Conservation (phyloP, 2,888 invertebrate genomes). For the Parelbella ahira region DNA sequence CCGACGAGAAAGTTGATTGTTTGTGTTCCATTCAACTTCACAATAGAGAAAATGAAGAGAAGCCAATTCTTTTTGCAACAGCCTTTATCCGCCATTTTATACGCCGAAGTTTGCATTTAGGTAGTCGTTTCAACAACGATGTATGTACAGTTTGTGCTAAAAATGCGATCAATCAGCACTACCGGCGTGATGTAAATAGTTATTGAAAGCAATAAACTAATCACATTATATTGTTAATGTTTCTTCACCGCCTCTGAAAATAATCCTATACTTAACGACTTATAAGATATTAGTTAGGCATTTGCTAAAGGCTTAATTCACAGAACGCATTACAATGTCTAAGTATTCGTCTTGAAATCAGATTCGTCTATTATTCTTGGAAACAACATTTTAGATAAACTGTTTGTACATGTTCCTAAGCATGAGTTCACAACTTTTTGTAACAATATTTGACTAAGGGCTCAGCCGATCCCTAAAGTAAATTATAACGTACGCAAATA, state of each 20-base stretch:
- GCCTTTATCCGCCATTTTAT: slow-evolving; percentile 68
- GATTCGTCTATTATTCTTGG: slow-evolving; percentile 49
- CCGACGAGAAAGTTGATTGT: slow-evolving; percentile 71
- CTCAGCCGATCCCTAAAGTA: slow-evolving; percentile 31
- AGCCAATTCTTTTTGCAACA: slow-evolving; percentile 69
- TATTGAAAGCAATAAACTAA: too few relatives aligned
- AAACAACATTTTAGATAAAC: slow-evolving; percentile 56
- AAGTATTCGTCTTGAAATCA: slow-evolving; percentile 68
- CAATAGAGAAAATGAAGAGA: slow-evolving; percentile 76
- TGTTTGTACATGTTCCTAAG: slow-evolving; percentile 46
- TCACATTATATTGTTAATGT: too few relatives aligned
- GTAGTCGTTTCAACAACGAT: slow-evolving; percentile 28
- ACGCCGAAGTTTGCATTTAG: slow-evolving; percentile 69
- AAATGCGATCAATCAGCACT: too few relatives aligned
- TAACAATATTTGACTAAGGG: slow-evolving; percentile 30
- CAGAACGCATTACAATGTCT: slow-evolving; percentile 65
- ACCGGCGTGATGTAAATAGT: too few relatives aligned
- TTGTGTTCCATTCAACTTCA: slow-evolving; percentile 72
- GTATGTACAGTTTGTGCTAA: too few relatives aligned
- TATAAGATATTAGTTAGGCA: too few relatives aligned
- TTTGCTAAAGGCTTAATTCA: too few relatives aligned
- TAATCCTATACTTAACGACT: too few relatives aligned
- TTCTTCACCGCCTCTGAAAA: too few relatives aligned
- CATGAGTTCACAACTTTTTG: slow-evolving; percentile 35
- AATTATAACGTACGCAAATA: slow-evolving; percentile 31